Evolutionary conservation across 2,888 invertebrate genomes (phyloP), one percentile per base, ranked within the genome.

Genomic region (Flabesymbios commensalis): DNA sequence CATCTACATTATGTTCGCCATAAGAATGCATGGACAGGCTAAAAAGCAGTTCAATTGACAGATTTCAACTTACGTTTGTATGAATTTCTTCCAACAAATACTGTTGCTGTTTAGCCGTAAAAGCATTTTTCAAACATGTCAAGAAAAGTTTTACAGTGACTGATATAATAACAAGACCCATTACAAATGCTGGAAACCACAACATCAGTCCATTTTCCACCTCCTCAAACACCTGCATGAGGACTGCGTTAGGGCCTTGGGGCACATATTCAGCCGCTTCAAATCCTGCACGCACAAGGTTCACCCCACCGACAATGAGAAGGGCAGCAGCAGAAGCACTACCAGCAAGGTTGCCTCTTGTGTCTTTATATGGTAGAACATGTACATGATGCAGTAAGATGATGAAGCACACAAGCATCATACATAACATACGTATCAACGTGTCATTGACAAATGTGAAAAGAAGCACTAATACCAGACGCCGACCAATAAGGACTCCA

Each of bases 241-340:
- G 65, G 2, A 57, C 29, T 32, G 52, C 58, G 51, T 70, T 70
- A 2, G 70, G 70, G 17, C 70, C 70, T 32, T 65, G 68, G 0
- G 70, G 70, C 19, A 63, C 48, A 59, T 70, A 70, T 45, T 70
- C 70, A 10, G 70, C 70, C 24, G 68, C 64, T 43, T 70, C 68
- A 43, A 70, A 70, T 42, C 62, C 65, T 17, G 70, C 68, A 3
- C 70, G 48, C 24, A 70, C 68, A 4, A 70, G 61, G 52, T 70
- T 70, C 10, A 70, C 67, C 17, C 65, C 68, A 1, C 63, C 68
- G 24, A 69, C 60, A 41, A 70, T 32, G 48, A 70, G 64, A 51
- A 70, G 59, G 19, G 64, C 64, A 0, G 70, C 64, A 10, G 64
- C 67, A 2, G 70, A 70, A 3, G 60, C 67, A 43, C 55, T 67